phyloP scores from a whole-genome alignment of 2,888 invertebrate genomes.

The Dermolepida albohirtum region DNA sequence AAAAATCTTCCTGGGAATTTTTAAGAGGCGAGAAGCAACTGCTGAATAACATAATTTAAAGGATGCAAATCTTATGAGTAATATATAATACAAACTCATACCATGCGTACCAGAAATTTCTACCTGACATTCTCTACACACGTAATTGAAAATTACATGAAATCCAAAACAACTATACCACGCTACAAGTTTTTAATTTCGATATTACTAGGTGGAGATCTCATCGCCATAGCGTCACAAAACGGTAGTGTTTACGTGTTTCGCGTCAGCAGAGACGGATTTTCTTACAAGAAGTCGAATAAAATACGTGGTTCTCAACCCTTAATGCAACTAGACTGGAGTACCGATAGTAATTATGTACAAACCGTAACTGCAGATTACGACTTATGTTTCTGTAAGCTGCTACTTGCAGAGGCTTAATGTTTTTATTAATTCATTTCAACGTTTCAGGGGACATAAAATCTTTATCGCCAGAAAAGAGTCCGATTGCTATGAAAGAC shows the following conservation, averaged over 20 bases:
- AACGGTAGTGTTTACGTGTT: constrained; percentile 88
- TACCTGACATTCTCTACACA: no score
- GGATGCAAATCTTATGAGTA: no score
- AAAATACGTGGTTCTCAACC: constrained; percentile 89
- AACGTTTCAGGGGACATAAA: constrained; percentile 85
- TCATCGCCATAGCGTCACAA: constrained; percentile 90
- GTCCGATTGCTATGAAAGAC: constrained; percentile 90
- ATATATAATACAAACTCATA: no score
- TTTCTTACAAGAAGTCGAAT: constrained; percentile 89
- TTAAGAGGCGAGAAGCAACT: no score
- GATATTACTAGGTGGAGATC: constrained; percentile 78
- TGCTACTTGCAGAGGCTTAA: not conserved
- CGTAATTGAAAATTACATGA: no score
- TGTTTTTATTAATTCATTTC: not conserved
- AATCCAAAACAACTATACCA: no score
- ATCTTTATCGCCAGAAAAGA: constrained; percentile 86
- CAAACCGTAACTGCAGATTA: constrained; percentile 93
- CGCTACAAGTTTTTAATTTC: no score
- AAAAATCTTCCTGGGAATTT: no score
- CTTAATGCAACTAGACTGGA: constrained; percentile 90
- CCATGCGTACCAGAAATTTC: no score
- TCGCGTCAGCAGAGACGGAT: constrained; percentile 88
- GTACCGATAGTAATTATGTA: constrained; percentile 86
- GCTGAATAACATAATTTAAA: no score
- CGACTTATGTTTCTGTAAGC: constrained; percentile 88